Conservation (phyloP, 2,797 vertebrate species). For the Malacoraja senta region DNA sequence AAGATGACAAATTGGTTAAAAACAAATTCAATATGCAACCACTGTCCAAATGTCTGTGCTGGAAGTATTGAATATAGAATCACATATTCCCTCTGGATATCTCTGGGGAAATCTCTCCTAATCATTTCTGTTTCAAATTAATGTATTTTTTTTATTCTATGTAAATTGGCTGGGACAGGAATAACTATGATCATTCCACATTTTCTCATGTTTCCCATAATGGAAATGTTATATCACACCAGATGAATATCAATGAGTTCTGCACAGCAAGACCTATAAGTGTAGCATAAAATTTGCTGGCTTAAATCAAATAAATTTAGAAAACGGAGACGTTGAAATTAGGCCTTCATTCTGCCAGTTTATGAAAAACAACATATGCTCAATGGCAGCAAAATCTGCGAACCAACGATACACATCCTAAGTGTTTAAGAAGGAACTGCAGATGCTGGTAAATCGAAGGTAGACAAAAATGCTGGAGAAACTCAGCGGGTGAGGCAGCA, state of each 20-base stretch:
- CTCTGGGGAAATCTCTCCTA: neutral
- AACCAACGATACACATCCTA: neutral
- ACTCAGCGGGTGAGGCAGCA: too few relatives aligned
- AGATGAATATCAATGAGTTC: neutral
- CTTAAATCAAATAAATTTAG: neutral
- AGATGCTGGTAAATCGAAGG: too few relatives aligned
- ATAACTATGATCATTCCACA: neutral
- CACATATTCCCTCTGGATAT: neutral
- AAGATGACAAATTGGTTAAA: neutral
- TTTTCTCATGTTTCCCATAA: neutral
- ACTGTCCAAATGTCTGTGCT: neutral
- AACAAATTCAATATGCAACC: neutral
- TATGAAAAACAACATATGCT: neutral
- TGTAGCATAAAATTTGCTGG: neutral
- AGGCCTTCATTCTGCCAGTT: neutral
- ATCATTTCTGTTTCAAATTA: neutral
- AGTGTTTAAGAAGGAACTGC: too few relatives aligned
- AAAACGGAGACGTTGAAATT: neutral
- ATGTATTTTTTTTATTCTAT: neutral
- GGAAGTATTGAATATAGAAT: neutral
- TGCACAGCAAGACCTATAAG: neutral
- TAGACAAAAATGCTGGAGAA: too few relatives aligned
- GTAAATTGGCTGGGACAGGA: neutral
- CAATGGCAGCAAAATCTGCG: neutral
- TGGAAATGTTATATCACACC: neutral